Percentiles rank a stretch among this genome's conserved stretches.
Conservation (phyloP, 1,140 invertebrate genomes). For the Psilanteris sp. region DNA sequence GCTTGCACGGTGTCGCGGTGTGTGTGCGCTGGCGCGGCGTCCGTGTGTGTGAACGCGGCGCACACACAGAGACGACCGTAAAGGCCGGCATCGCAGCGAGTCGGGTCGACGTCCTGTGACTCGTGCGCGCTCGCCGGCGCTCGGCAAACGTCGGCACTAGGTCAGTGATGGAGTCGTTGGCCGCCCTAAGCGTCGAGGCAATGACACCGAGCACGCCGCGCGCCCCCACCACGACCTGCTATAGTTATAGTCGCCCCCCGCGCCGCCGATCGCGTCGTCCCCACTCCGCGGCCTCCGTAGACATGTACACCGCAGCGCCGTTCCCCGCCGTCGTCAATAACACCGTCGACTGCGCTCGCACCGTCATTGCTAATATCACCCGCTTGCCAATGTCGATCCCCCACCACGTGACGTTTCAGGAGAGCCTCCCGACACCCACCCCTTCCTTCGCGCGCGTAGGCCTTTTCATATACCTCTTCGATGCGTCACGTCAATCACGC, state of each 20-base stretch:
- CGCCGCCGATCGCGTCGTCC: too few species aligned
- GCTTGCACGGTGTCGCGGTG: too few species aligned
- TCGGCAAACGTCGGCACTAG: conserved; percentile 78
- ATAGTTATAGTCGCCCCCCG: conserved; percentile 43
- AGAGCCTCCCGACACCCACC: conserved; percentile 3
- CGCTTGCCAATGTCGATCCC: conserved; percentile 41
- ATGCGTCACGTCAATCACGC: conserved; percentile 39
- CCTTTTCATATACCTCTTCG: conserved; percentile 28
- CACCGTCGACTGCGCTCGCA: conserved; percentile 44
- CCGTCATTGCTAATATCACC: conserved; percentile 49
- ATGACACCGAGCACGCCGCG: conserved; percentile 77
- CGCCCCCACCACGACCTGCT: conserved; percentile 54
- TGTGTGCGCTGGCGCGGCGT: conserved; percentile 4
- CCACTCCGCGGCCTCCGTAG: conserved; percentile 5
- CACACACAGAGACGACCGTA: conserved; percentile 21
- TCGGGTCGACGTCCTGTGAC: conserved; percentile 73
- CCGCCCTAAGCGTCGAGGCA: conserved; percentile 80
- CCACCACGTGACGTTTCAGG: conserved; percentile 7
- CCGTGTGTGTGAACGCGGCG: conserved; percentile 1
- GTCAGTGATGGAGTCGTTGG: conserved; percentile 81
- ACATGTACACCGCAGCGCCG: conserved; percentile 44
- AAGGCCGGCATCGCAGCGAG: conserved; percentile 66
- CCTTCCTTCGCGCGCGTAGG: conserved; percentile 5
- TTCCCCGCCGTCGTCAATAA: conserved; percentile 53
- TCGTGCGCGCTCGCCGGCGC: conserved; percentile 67